These are phyloP conservation scores for Drosophila insularis DNA, from an alignment of 1,140 invertebrate species.

Conservation along the genomic window DNA sequence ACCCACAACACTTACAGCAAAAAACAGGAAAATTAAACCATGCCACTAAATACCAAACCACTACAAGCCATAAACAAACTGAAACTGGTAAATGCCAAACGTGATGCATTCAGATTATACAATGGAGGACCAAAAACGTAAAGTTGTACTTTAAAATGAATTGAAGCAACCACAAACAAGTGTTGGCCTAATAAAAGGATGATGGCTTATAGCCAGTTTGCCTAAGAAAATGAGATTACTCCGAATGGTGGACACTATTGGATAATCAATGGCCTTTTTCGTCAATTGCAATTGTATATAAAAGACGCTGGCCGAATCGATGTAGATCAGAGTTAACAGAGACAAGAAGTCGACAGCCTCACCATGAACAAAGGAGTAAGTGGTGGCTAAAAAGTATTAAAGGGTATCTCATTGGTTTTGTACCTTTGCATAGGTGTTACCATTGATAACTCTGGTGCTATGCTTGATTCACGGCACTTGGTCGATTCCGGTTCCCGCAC, in stretches of 20 bases:
- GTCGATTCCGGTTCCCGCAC: slow-evolving; percentile 51
- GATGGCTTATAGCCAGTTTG: slow-evolving; percentile 6
- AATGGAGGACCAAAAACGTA: slow-evolving; percentile 45
- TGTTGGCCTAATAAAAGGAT: slow-evolving; percentile 40
- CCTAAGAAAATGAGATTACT: slow-evolving; percentile 20
- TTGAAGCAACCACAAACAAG: slow-evolving; percentile 36
- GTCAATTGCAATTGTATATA: not conserved
- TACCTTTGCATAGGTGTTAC: not conserved
- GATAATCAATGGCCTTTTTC: slow-evolving; percentile 4
- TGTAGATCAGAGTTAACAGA: slow-evolving; percentile 15
- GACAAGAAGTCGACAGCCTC: slow-evolving; percentile 7
- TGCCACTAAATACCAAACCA: slow-evolving; percentile 32
- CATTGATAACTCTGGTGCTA: slow-evolving; percentile 47
- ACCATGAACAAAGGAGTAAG: slow-evolving; percentile 61
- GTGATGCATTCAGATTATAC: slow-evolving; percentile 43
- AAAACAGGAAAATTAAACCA: slow-evolving; percentile 32
- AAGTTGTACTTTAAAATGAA: slow-evolving; percentile 28
- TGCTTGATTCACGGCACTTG: slow-evolving; percentile 42
- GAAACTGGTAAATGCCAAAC: slow-evolving; percentile 56
- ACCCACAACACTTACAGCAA: not conserved
- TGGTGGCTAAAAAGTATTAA: slow-evolving; percentile 2
- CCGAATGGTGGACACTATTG: slow-evolving; percentile 9
- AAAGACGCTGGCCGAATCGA: slow-evolving; percentile 4
- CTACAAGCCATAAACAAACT: slow-evolving; percentile 24
- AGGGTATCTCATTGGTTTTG: not conserved